Percentiles rank a stretch among this genome's conserved stretches.
phyloP scores from a whole-genome alignment of 2,797 vertebrate species.

The Potorous gilbertii region DNA sequence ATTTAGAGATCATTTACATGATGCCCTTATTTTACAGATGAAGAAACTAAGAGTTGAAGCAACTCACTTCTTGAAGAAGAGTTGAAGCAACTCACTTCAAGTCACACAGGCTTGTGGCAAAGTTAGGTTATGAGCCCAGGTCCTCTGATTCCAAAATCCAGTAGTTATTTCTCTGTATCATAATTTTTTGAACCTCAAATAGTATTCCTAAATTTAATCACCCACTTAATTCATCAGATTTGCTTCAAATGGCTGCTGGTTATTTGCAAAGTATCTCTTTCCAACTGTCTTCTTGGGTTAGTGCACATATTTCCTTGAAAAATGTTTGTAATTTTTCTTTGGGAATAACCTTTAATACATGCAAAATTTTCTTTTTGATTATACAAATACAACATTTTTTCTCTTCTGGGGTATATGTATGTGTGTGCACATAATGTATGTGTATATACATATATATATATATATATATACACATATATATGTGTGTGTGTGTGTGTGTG shows the following conservation, averaged over 20 bases:
- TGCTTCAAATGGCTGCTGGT: not conserved
- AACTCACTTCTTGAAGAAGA: not conserved
- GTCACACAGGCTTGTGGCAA: not conserved
- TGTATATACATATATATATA: not conserved
- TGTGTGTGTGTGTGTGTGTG: not conserved
- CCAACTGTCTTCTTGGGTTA: not conserved
- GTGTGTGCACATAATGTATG: not conserved
- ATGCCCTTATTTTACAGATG: not conserved
- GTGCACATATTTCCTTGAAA: not conserved
- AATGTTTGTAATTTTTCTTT: not conserved
- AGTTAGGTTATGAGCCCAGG: not conserved
- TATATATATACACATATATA: not conserved
- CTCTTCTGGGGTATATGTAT: not conserved
- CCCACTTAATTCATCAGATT: not conserved
- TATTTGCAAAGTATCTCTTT: not conserved
- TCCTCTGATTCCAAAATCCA: not conserved
- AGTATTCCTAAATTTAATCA: not conserved
- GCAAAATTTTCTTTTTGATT: not conserved
- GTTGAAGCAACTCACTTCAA: not conserved
- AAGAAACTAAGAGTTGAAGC: not conserved
- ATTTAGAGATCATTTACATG: not conserved
- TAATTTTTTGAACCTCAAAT: not conserved
- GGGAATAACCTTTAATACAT: not conserved
- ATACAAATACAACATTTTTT: not conserved
- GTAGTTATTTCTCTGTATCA: not conserved